These are phyloP conservation scores for Sphenodon punctatus DNA, from an alignment of 2,797 vertebrate species.

Conservation along the genomic window DNA sequence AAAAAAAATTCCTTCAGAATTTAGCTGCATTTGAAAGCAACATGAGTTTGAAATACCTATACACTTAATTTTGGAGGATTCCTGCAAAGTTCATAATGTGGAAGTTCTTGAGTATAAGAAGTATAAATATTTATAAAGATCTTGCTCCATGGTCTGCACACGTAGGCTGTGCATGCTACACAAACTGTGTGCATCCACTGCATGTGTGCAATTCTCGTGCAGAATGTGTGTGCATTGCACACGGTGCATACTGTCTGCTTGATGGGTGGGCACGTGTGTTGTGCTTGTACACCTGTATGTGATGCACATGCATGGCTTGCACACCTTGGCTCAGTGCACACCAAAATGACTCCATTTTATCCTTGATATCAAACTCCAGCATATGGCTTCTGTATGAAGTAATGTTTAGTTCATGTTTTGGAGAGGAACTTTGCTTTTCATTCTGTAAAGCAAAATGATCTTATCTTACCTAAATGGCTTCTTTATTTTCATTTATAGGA, in stretches of 20 bases:
- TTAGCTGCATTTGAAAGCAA: not conserved
- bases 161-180: no score
- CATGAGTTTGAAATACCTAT: conserved; percentile 7
- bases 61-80: conserved; percentile 39
- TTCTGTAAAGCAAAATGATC: not conserved
- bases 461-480: not conserved
- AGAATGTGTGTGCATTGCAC: no score
- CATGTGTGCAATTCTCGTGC: no score
- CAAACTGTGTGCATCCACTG: no score
- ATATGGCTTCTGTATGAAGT: not conserved
- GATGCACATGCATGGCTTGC: no score
- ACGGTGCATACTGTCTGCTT: no score
- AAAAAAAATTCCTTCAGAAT: conserved; percentile 40
- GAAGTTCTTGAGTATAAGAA: not conserved
- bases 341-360: no score
- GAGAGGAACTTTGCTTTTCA: not conserved
- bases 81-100: not conserved
- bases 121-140: not conserved
- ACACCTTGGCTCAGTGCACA: no score
- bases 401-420: not conserved
- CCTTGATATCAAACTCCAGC: not conserved
- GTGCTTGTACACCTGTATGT: no score
- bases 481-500: no score
- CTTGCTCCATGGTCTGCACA: no score
- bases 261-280: no score